Base-by-base conservation (phyloP, 2,113 vertebrate species). In the Microtus montanus region DNA sequence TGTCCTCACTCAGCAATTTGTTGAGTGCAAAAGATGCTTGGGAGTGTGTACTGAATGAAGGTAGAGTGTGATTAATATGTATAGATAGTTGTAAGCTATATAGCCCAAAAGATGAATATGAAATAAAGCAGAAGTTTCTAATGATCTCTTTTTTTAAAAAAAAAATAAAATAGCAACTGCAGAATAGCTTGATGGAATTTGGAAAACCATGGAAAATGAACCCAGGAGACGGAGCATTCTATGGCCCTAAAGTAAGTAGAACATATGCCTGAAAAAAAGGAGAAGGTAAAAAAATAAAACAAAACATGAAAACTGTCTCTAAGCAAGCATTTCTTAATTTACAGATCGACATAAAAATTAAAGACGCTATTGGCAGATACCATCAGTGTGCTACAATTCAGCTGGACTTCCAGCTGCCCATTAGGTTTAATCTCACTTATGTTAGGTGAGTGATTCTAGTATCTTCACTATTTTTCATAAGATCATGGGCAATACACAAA, bases 371-470 rank as follows among this genome's bases (percentile, higher is more conserved):
- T 90, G 99, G 99, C 52, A 99, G 99, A 73, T 99, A 99, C 97
- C 99, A 99, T 97, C 99, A 99, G 2, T 99, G 99, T 97, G 99
- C 99, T 74, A 99, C 99, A 78, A 99, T 99, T 97, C 99, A 99
- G 44, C 98, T 99, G 91, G 99, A 99, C 98, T 99, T 99, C 98
- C 99, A 99, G 91, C 98, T 99, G 20, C 99, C 99, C 3, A 98
- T 99, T 96, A 98, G 99, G 82, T 99, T 99, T 98, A 99, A 99
- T 93, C 98, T 99, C 90, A 99, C 99, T 12, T 99, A 99, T 28
- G 99, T 99, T 75, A 99, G 99, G 99, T 99, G 98, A 99, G 99
- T 98, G 91, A 92, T 54, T 92, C 66, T 70, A 9, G 47, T 52
- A 11, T 30, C 52, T 83, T 77, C 4, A 41, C 82, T 58, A 41